Evolutionary conservation across 1,140 invertebrate genomes (phyloP).

Genomic region (Calosoma granatense): DNA sequence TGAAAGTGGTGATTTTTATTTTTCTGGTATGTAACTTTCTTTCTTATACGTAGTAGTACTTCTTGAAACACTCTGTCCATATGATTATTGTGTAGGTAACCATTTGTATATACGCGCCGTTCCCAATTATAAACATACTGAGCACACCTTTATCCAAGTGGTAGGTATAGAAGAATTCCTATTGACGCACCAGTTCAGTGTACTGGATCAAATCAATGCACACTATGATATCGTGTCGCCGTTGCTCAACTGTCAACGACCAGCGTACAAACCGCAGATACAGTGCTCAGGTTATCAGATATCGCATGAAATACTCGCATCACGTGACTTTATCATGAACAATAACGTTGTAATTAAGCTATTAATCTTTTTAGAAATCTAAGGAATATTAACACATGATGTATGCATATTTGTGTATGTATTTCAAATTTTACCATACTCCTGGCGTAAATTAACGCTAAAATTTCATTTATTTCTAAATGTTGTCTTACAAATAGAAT

Average conservation of each 20-base stretch:
- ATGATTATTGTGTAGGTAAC: neutral
- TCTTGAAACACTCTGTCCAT: too few species aligned
- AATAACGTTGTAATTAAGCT: neutral
- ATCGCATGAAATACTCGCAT: neutral
- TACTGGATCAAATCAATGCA: neutral
- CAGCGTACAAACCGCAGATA: too few species aligned
- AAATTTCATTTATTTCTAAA: too few species aligned
- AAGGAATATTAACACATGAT: too few species aligned
- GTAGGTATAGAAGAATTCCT: neutral
- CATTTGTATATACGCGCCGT: neutral
- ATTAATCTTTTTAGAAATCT: neutral
- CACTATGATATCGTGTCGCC: neutral
- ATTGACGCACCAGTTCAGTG: neutral
- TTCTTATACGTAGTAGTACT: too few species aligned
- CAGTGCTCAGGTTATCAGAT: neutral
- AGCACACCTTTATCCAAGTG: neutral
- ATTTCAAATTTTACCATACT: too few species aligned
- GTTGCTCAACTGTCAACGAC: neutral
- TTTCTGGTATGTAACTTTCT: neutral
- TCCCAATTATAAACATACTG: neutral
- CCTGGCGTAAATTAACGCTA: too few species aligned
- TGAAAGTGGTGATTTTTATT: conserved; percentile 2
- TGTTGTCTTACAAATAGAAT: too few species aligned
- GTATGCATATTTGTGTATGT: too few species aligned
- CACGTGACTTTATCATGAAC: neutral